phyloP scores from a whole-genome alignment of 1,140 invertebrate genomes.

The Protaetia brevitarsis region DNA sequence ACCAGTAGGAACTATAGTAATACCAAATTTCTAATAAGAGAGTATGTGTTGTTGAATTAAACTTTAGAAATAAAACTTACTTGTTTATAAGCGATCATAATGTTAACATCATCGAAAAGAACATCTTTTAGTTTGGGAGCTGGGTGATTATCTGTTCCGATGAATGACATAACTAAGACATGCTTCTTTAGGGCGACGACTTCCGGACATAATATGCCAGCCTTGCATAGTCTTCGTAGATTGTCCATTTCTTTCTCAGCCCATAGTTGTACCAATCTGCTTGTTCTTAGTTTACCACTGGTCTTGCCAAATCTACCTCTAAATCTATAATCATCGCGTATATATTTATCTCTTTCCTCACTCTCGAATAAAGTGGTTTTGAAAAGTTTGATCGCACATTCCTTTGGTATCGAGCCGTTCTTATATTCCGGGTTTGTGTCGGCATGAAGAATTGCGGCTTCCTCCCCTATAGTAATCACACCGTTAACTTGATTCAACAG shows the following conservation, averaged over 20 bases:
- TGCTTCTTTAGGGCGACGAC: constrained; percentile 81
- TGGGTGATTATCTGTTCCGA: constrained; percentile 71
- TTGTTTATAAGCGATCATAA: no score
- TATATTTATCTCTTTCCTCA: constrained; percentile 86
- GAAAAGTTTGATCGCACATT: constrained; percentile 87
- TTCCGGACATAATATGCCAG: no score
- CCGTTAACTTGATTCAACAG: constrained; percentile 78
- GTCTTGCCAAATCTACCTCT: constrained; percentile 55
- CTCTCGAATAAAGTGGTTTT: constrained; percentile 90
- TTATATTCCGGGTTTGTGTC: constrained; percentile 51
- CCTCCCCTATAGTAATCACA: constrained; percentile 77
- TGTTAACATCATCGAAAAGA: no score
- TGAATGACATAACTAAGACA: constrained; percentile 85
- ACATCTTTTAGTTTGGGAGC: constrained; percentile 86
- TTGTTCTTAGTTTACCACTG: no score
- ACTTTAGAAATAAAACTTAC: no score
- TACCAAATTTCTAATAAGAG: no score
- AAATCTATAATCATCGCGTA: constrained; percentile 85
- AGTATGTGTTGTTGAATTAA: no score
- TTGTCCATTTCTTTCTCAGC: no score
- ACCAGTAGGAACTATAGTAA: no score
- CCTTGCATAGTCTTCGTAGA: no score
- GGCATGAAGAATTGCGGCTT: constrained; percentile 80
- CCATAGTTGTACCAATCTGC: no score
- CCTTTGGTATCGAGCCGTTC: constrained; percentile 38